phyloP scores from a whole-genome alignment of 1,140 invertebrate genomes.

The Drosophila biarmipes region DNA sequence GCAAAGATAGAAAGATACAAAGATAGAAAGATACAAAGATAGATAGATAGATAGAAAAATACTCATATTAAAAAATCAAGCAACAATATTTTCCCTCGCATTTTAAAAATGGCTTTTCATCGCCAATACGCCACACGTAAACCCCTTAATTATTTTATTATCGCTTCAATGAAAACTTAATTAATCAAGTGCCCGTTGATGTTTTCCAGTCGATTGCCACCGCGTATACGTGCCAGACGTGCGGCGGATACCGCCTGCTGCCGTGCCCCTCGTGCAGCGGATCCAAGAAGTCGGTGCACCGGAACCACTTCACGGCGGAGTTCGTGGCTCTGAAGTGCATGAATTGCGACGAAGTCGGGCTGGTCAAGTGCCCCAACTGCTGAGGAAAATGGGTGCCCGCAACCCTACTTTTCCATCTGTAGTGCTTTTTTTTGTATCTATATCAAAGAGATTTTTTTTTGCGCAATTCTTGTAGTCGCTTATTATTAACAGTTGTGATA shows the following conservation, averaged over 20 bases:
- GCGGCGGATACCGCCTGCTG: conserved; percentile 95
- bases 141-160: background rate
- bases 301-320: conserved; percentile 97
- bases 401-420: conserved; percentile 4
- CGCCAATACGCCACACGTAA: too few species aligned
- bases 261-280: conserved; percentile 96
- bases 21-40: too few species aligned
- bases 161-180: background rate
- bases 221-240: conserved; percentile 92
- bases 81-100: too few species aligned
- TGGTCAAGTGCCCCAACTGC: conserved; percentile 94
- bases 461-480: conserved; percentile 63
- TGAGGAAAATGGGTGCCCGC: conserved; percentile 23
- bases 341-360: conserved; percentile 97
- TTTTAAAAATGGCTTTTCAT: too few species aligned
- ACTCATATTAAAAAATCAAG: background rate
- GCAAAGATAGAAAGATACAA: too few species aligned
- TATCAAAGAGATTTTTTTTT: conserved; percentile 32
- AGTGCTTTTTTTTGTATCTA: conserved; percentile 45
- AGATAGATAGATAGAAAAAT: too few species aligned
- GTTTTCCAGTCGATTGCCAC: conserved; percentile 89
- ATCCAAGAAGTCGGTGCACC: conserved; percentile 96
- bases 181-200: background rate
- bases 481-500: conserved; percentile 79
- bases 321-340: conserved; percentile 98